Percentiles rank a stretch among this genome's conserved stretches.
phyloP scores from a whole-genome alignment of 1,140 invertebrate genomes.

The Apis dorsata region DNA sequence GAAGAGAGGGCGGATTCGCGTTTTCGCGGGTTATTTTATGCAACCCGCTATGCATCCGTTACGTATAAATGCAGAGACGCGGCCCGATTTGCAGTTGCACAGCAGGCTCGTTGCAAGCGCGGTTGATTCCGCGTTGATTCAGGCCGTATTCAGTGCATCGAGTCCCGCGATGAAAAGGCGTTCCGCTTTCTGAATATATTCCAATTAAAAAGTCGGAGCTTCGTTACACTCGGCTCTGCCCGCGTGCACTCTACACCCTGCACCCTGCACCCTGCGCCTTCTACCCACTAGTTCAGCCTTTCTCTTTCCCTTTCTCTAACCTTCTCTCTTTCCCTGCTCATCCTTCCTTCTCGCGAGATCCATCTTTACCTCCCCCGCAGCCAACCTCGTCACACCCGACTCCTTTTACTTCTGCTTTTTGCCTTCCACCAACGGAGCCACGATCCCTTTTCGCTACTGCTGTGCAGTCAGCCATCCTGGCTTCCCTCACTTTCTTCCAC shows the following conservation, averaged over 20 bases:
- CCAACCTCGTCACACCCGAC: slow-evolving; percentile 46
- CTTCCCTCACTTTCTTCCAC: neutral
- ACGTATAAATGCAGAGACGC: slow-evolving; percentile 57
- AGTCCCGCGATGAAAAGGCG: slow-evolving; percentile 77
- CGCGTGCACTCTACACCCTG: slow-evolving; percentile 38
- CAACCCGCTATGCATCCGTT: slow-evolving; percentile 43
- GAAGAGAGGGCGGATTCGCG: neutral
- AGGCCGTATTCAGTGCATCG: slow-evolving; percentile 76
- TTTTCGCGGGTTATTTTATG: slow-evolving; percentile 51
- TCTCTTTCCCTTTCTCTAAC: no score
- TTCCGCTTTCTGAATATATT: slow-evolving; percentile 80
- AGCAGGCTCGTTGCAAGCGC: slow-evolving; percentile 45
- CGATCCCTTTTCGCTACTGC: slow-evolving; percentile 50
- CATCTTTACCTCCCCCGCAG: slow-evolving; percentile 51
- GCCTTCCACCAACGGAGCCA: slow-evolving; percentile 57
- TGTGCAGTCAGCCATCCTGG: slow-evolving; percentile 39
- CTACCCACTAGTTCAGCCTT: neutral
- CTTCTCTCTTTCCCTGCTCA: neutral
- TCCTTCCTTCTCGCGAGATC: slow-evolving; percentile 4
- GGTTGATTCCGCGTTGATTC: slow-evolving; percentile 71
- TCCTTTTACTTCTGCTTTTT: slow-evolving; percentile 63
- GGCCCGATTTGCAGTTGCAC: slow-evolving; percentile 53
- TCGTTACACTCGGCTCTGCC: slow-evolving; percentile 76
- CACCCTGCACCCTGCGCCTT: slow-evolving; percentile 13
- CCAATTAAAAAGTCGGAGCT: slow-evolving; percentile 81